Conservation (phyloP, 2,888 invertebrate species). For the Cheilosia impressa region DNA sequence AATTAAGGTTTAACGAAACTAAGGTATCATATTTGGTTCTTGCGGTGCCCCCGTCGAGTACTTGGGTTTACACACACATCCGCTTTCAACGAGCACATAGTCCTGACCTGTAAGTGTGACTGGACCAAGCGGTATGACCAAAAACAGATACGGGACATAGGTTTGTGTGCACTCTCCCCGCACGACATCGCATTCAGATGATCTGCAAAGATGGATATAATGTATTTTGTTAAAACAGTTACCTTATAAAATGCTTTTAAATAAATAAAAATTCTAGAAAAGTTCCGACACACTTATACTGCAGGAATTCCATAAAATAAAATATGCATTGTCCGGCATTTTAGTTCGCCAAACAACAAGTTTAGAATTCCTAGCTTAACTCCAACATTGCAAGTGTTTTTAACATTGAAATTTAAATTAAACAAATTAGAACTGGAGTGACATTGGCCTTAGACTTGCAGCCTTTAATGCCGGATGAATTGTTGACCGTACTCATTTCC, state of each 20-base stretch:
- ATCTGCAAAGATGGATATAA: slow-evolving; percentile 85
- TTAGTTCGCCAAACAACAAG: too few species aligned
- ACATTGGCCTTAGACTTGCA: too few species aligned
- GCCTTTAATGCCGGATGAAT: too few species aligned
- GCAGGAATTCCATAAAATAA: too few species aligned
- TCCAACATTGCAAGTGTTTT: too few species aligned
- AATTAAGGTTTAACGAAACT: slow-evolving; percentile 76
- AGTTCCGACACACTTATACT: too few species aligned
- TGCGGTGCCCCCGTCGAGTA: slow-evolving; percentile 83
- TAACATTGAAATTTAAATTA: too few species aligned
- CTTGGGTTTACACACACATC: slow-evolving; percentile 93
- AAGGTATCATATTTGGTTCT: slow-evolving; percentile 84
- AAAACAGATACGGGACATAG: slow-evolving; percentile 93
- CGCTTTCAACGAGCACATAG: slow-evolving; percentile 97
- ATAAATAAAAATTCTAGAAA: not conserved
- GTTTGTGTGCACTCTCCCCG: slow-evolving; percentile 96
- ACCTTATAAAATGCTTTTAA: not conserved
- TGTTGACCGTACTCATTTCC: too few species aligned
- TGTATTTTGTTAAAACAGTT: not conserved
- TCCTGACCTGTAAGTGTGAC: slow-evolving; percentile 96
- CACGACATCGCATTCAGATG: slow-evolving; percentile 93
- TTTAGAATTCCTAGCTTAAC: too few species aligned
- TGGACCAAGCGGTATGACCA: slow-evolving; percentile 95
- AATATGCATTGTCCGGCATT: too few species aligned
- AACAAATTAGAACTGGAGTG: too few species aligned